phyloP scores from a whole-genome alignment of 2,888 invertebrate genomes.

The Neria commutata region DNA sequence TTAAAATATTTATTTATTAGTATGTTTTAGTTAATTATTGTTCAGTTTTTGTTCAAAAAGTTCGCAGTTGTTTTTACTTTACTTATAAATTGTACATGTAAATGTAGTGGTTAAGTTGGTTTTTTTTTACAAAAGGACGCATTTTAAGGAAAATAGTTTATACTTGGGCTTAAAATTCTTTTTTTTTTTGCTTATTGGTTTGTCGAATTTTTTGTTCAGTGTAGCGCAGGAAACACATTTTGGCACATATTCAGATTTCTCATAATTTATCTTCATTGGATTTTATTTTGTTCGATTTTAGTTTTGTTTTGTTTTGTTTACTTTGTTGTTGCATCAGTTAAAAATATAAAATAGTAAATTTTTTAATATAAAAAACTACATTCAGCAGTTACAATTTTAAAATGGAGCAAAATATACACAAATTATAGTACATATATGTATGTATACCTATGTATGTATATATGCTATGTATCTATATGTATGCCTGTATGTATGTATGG shows the following conservation, averaged over 20 bases:
- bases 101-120: constrained; percentile 24
- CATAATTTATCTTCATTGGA: constrained; percentile 18
- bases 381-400: not conserved
- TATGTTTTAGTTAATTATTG: constrained; percentile 30
- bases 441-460: constrained; percentile 10
- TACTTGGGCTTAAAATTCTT: constrained; percentile 1
- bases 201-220: constrained; percentile 32
- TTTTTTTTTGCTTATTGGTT: not conserved
- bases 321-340: constrained; percentile 14
- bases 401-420: not conserved
- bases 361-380: constrained; percentile 29
- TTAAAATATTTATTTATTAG: constrained; percentile 6
- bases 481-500: not conserved
- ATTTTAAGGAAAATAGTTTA: constrained; percentile 26
- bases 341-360: constrained; percentile 25
- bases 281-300: no score
- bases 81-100: constrained; percentile 32
- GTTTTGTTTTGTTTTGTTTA: constrained; percentile 8
- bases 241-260: constrained; percentile 48
- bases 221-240: constrained; percentile 43
- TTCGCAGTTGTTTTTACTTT: constrained; percentile 33
- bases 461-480: not conserved
- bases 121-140: constrained; percentile 16
- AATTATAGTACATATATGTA: not conserved
- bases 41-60: constrained; percentile 30